phyloP scores from a whole-genome alignment of 2,888 invertebrate genomes.

The Aquatica leii region DNA sequence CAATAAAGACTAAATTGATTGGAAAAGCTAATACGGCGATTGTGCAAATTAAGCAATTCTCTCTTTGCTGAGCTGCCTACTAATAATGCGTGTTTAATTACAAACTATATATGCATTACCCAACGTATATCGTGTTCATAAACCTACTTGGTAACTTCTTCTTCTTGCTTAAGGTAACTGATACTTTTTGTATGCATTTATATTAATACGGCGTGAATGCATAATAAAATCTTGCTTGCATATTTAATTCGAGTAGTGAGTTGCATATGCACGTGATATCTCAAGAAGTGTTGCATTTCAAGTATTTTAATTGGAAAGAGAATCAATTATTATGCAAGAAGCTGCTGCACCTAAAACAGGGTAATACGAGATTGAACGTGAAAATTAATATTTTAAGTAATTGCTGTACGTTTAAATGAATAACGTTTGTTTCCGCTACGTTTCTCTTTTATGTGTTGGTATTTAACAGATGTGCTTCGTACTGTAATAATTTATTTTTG shows the following conservation, averaged over 20 bases:
- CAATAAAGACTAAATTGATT: slow-evolving; percentile 11
- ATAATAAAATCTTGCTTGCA: slow-evolving; percentile 10
- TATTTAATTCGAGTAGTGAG: slow-evolving; percentile 3
- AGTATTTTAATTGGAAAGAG: not conserved
- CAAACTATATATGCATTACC: not conserved
- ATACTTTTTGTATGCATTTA: not conserved
- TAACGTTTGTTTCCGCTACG: too few relatives aligned
- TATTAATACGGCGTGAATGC: slow-evolving; percentile 2
- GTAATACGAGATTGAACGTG: too few relatives aligned
- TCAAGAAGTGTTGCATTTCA: slow-evolving; percentile 10
- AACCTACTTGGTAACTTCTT: not conserved
- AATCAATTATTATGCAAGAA: slow-evolving; percentile 4
- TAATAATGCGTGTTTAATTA: slow-evolving; percentile 5
- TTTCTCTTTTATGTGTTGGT: too few relatives aligned
- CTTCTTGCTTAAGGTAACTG: not conserved
- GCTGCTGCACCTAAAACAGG: slow-evolving; percentile 9
- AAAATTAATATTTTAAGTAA: too few relatives aligned
- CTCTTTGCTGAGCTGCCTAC: too few relatives aligned
- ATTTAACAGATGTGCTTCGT: too few relatives aligned
- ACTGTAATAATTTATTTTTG: too few relatives aligned
- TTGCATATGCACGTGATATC: slow-evolving; percentile 8
- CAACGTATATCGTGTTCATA: not conserved
- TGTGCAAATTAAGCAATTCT: too few relatives aligned
- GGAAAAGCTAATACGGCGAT: too few relatives aligned
- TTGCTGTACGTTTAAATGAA: too few relatives aligned